Conservation (phyloP, 2,113 vertebrate species). For the Cololabis saira region DNA sequence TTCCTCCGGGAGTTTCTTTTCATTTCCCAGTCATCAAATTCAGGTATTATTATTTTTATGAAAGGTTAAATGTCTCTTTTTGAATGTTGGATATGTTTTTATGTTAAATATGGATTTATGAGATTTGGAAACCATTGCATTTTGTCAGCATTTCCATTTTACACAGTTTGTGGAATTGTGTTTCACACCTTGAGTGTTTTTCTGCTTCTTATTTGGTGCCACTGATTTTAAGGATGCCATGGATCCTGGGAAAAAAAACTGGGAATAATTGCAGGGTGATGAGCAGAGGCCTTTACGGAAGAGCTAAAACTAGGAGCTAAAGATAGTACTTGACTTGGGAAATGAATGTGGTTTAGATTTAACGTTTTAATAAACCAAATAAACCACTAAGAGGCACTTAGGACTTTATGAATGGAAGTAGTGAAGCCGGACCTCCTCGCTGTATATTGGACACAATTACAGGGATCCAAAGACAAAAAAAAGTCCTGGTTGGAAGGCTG, state of each 20-base stretch:
- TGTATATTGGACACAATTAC: conserved; percentile 71
- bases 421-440: conserved; percentile 62
- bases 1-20: no score
- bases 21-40: no score
- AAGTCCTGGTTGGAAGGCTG: conserved; percentile 62
- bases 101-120: no score
- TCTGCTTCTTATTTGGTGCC: conserved; percentile 26
- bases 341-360: conserved; percentile 67
- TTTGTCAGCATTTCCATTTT: no score
- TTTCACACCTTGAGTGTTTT: no score
- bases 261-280: conserved; percentile 73
- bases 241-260: conserved; percentile 33
- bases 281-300: conserved; percentile 44
- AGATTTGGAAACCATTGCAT: no score
- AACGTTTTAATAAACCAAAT: conserved; percentile 80
- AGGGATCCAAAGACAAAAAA: conserved; percentile 70
- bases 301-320: conserved; percentile 68
- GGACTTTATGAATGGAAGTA: conserved; percentile 74
- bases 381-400: conserved; percentile 79
- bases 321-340: conserved; percentile 69
- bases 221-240: conserved; percentile 23
- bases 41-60: no score
- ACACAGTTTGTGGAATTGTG: no score
- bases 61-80: no score
- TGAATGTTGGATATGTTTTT: no score